Evolutionary conservation across 2,888 invertebrate species (phyloP), one percentile per base, ranked within the genome.

Genomic region (Ernsta delagoae): DNA sequence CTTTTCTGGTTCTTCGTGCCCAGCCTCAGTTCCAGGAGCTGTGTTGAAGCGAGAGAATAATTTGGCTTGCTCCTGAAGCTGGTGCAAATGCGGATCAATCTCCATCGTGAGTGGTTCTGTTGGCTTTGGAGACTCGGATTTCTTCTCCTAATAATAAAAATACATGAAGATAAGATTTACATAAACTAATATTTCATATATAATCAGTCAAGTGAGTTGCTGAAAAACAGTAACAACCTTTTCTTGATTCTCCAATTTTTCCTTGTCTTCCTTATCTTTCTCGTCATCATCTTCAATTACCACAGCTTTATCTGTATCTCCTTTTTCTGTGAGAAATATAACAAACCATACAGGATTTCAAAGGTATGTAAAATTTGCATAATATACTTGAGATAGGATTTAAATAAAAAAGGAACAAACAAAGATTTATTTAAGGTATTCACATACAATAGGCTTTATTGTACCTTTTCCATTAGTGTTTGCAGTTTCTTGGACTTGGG

Each of bases 1-100:
- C 72, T 91, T 92, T 70, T 89, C 90, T 0, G 78, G 75, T 62
- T 81, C 85, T 66, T 82, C 84, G 3, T 82, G 79, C 65, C 88
- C 86, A 5, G 83, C 79, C 68, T 91, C 92, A 12, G 84, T 83
- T 67, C 88, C 88, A 43, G 88, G 75, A 8, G 82, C 83, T 0
- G 91, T 81, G 78, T 93, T 94, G 77, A 84, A 90, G 8, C 88
- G 87, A 54, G 94, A 92, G 78, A 94, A 94, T 76, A 94, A 74
- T 78, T 94, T 94, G 3, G 94, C 94, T 78, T 94, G 94, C 78
- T 94, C 94, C 77, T 94, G 94, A 65, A 94, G 85, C 60, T 94
- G 92, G 61, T 85, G 87, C 68, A 94, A 85, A 74, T 93, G 91
- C 1, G 93, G 93, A 73, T 93, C 93, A 72, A 94, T 94, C 75